Evolutionary conservation across 2,113 vertebrate genomes (phyloP).

Genomic region (Pteruthius melanotis): DNA sequence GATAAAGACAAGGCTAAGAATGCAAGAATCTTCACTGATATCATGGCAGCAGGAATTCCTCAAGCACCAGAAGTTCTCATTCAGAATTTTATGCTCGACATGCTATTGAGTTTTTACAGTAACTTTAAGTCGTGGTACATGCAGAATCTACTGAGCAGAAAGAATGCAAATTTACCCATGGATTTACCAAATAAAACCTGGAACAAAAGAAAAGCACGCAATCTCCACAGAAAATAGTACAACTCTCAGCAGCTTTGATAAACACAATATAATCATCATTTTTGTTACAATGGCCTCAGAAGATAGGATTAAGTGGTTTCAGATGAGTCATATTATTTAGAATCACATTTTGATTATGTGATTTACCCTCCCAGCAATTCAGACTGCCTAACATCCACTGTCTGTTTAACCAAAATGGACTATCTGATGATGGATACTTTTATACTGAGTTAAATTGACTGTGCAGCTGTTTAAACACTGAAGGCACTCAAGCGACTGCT

Average conservation of each 20-base stretch:
- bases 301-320: neutral
- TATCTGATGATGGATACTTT: neutral
- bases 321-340: neutral
- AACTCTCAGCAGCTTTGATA: neutral
- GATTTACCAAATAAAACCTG: neutral
- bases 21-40: neutral
- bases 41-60: neutral
- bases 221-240: neutral
- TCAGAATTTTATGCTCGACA: neutral
- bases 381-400: neutral
- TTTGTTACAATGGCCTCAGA: neutral
- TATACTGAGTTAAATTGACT: neutral
- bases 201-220: neutral
- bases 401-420: neutral
- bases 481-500: neutral
- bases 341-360: neutral
- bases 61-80: neutral
- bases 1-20: neutral
- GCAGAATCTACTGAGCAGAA: neutral
- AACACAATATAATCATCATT: neutral
- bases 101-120: neutral
- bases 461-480: constrained; percentile 13
- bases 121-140: neutral
- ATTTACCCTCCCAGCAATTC: neutral
- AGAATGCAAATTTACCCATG: neutral